Conservation (phyloP, 2,888 invertebrate genomes). For the Chaetogeoica ovagalla region DNA sequence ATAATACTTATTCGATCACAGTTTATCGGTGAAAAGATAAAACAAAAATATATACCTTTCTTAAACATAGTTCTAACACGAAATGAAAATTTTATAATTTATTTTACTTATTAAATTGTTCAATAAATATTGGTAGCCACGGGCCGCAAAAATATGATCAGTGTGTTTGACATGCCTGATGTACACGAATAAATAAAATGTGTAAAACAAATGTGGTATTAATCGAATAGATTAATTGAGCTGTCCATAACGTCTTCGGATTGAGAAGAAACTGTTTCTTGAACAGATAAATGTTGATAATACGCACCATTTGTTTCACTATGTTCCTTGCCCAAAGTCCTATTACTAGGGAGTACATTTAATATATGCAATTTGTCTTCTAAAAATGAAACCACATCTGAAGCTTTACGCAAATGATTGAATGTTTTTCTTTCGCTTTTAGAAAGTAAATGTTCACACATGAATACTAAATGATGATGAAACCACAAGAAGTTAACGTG, state of each 20-base stretch:
- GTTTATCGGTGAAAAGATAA: no score
- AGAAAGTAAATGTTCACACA: conserved; percentile 82
- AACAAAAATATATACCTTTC: no score
- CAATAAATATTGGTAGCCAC: no score
- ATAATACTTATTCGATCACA: no score
- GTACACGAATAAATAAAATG: not conserved
- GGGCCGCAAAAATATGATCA: no score
- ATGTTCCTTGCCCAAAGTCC: conserved; percentile 10
- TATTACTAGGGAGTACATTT: conserved; percentile 49
- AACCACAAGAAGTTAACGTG: conserved; percentile 73
- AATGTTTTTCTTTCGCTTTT: conserved; percentile 75
- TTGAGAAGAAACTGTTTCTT: conserved; percentile 13
- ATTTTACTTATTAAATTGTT: no score
- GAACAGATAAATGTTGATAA: conserved; percentile 3
- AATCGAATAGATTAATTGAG: conserved; percentile 39
- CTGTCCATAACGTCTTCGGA: conserved; percentile 35
- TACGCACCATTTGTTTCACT: conserved; percentile 42
- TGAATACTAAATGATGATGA: conserved; percentile 95
- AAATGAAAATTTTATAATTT: no score
- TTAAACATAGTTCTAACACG: no score
- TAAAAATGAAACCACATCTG: conserved; percentile 73
- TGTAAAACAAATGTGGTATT: not conserved
- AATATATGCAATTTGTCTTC: conserved; percentile 64
- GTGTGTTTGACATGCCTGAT: no score
- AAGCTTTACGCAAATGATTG: conserved; percentile 73